phyloP scores from a whole-genome alignment of 2,113 vertebrate genomes.

The Gracilinanus agilis region DNA sequence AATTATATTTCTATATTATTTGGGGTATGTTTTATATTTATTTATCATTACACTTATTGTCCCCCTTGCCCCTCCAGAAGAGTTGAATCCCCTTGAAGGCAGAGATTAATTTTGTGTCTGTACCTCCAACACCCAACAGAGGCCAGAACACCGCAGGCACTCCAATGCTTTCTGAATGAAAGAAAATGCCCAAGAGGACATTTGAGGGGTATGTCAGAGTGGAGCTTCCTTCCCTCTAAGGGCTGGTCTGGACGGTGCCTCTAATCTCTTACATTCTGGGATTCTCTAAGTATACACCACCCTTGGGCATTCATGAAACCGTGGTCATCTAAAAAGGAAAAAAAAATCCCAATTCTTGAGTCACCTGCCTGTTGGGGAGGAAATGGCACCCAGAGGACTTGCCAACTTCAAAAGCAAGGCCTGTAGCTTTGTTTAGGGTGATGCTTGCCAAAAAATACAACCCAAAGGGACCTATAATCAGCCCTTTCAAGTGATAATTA shows the following conservation, averaged over 20 bases:
- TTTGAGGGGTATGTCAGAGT: neutral
- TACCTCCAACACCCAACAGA: neutral
- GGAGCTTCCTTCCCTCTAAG: neutral
- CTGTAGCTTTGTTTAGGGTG: slow-evolving; percentile 81
- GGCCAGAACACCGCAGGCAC: neutral
- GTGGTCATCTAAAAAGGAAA: slow-evolving; percentile 22
- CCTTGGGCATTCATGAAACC: slow-evolving; percentile 23
- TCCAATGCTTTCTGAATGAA: neutral
- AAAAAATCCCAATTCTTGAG: slow-evolving; percentile 52
- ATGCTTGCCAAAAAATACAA: slow-evolving; percentile 65
- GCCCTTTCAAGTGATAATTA: slow-evolving; percentile 71
- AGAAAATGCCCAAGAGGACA: neutral
- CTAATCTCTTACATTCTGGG: neutral
- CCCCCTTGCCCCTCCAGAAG: neutral
- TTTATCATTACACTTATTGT: neutral
- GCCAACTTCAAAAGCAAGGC: slow-evolving; percentile 73
- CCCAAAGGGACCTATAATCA: slow-evolving; percentile 65
- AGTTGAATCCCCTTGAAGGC: neutral
- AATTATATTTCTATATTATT: no score
- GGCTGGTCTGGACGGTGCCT: neutral
- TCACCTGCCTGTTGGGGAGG: slow-evolving; percentile 41
- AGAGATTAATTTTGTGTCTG: neutral
- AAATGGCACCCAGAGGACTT: slow-evolving; percentile 63
- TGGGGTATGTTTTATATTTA: no score
- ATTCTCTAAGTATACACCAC: neutral